phyloP scores from a whole-genome alignment of 2,888 invertebrate genomes.

The Erannis defoliaria region DNA sequence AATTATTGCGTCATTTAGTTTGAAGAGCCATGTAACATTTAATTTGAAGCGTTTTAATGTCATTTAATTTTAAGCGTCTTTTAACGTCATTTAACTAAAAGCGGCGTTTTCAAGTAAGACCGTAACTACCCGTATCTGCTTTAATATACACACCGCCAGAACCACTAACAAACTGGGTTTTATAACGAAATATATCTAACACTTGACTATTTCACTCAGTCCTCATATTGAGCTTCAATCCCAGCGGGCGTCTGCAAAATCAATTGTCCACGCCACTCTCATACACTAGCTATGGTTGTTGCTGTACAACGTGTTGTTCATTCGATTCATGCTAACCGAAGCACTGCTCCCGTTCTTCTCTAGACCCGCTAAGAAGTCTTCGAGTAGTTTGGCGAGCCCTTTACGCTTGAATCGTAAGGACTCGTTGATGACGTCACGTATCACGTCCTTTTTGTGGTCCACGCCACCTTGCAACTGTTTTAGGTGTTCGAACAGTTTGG shows the following conservation, averaged over 20 bases:
- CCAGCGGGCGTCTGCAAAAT: conserved; percentile 40
- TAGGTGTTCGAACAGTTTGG: conserved; percentile 89
- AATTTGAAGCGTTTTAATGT: too few relatives aligned
- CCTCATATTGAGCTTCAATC: conserved; percentile 30
- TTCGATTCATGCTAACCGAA: conserved; percentile 69
- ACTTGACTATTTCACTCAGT: conserved; percentile 30
- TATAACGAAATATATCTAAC: conserved; percentile 25
- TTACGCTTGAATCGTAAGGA: conserved; percentile 92
- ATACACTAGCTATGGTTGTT: conserved; percentile 78
- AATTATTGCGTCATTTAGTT: too few relatives aligned
- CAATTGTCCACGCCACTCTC: conserved; percentile 52
- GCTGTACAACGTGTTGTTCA: conserved; percentile 63
- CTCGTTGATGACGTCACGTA: conserved; percentile 91
- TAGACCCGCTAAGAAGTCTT: conserved; percentile 87
- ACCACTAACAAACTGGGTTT: conserved; percentile 24
- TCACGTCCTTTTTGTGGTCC: conserved; percentile 89
- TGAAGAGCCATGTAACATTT: too few relatives aligned
- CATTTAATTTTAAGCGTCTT: too few relatives aligned
- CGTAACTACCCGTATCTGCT: neutral
- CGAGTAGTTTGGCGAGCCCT: conserved; percentile 89
- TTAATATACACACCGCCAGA: conserved; percentile 13
- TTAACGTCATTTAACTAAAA: too few relatives aligned
- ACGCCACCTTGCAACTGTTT: conserved; percentile 90
- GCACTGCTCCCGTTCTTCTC: conserved; percentile 83
- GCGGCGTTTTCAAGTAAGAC: too few relatives aligned